These are phyloP conservation scores for Psammodynastes pulverulentus DNA, from an alignment of 2,113 vertebrate species.

Conservation along the genomic window DNA sequence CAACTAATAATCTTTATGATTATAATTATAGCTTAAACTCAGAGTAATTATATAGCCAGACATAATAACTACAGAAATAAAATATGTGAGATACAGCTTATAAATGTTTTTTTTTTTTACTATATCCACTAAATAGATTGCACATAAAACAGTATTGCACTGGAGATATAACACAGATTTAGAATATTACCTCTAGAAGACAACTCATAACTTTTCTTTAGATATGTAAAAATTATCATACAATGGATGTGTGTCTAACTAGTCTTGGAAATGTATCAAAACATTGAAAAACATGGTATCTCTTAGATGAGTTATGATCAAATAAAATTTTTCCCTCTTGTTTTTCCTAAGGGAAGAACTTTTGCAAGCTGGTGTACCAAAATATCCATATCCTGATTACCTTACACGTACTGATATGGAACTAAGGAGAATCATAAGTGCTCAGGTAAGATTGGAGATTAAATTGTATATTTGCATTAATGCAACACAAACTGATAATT, in stretches of 20 bases:
- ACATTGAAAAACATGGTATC: not conserved
- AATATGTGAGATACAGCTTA: not conserved
- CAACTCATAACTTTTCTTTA: not conserved
- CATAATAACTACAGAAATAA: slow-evolving; percentile 26
- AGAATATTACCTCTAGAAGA: not conserved
- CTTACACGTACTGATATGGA: slow-evolving; percentile 32
- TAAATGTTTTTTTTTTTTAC: not conserved
- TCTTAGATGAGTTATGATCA: not conserved
- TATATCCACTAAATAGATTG: not conserved
- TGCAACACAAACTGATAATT: slow-evolving; percentile 1
- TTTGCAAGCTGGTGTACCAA: slow-evolving; percentile 21
- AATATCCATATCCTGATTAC: slow-evolving; percentile 39
- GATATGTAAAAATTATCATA: not conserved
- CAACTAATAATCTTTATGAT: slow-evolving; percentile 5
- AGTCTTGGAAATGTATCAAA: not conserved
- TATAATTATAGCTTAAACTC: slow-evolving; percentile 21
- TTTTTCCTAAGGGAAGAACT: slow-evolving; percentile 45
- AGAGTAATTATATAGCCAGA: slow-evolving; percentile 14
- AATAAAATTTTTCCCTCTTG: not conserved
- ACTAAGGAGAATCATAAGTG: slow-evolving; percentile 50
- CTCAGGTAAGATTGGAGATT: slow-evolving; percentile 34
- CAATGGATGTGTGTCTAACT: not conserved
- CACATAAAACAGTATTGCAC: not conserved
- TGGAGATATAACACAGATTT: not conserved
- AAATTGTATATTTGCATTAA: not conserved